Conservation (phyloP, 2,113 vertebrate species). For the Microtus ochrogaster region DNA sequence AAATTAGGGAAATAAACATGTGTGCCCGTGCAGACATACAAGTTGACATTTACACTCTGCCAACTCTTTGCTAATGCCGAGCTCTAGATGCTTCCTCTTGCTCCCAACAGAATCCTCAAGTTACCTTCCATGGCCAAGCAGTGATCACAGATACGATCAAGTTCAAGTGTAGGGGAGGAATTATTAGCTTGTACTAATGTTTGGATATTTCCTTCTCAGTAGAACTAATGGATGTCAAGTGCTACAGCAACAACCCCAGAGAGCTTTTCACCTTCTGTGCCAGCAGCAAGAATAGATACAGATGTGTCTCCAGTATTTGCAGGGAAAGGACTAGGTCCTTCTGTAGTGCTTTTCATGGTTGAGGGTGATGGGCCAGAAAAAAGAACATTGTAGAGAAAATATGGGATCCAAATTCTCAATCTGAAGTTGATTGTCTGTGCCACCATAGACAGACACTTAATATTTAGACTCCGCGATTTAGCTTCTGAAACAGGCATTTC, state of each 20-base stretch:
- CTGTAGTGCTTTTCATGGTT: neutral
- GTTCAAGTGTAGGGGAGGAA: conserved; percentile 72
- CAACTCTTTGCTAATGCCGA: conserved; percentile 69
- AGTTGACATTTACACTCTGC: conserved; percentile 70
- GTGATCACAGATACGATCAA: conserved; percentile 72
- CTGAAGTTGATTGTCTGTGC: neutral
- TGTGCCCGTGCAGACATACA: neutral
- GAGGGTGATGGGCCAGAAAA: neutral
- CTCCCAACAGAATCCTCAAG: conserved; percentile 47
- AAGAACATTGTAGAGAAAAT: conserved; percentile 14
- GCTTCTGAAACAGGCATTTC: conserved; percentile 8
- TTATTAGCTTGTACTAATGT: conserved; percentile 66
- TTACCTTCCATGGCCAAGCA: conserved; percentile 70
- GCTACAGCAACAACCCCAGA: conserved; percentile 45
- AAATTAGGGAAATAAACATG: neutral
- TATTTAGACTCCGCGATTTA: neutral
- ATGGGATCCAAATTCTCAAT: neutral
- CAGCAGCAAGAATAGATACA: neutral
- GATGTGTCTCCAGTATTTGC: neutral
- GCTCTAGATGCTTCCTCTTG: conserved; percentile 28
- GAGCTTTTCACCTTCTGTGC: neutral
- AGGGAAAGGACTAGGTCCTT: neutral
- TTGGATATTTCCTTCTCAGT: conserved; percentile 60
- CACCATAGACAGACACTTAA: neutral
- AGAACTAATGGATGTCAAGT: conserved; percentile 70